Evolutionary conservation across 53 echinoderm and acorn worm species (phyloP), one percentile per base, ranked within the genome.

Genomic region (Stichopus horrens): DNA sequence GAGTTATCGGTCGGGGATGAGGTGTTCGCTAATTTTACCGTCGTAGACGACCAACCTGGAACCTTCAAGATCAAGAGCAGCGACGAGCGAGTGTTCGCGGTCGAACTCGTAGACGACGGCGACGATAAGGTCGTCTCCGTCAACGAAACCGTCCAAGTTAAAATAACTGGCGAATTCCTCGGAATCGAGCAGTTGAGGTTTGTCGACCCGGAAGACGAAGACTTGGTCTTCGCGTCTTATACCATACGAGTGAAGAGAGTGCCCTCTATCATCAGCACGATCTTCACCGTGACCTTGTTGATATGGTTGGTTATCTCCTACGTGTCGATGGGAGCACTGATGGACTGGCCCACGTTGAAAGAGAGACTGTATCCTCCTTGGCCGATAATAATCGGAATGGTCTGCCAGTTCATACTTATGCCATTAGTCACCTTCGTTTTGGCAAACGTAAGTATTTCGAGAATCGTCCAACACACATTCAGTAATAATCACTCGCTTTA

Each of bases 341-440:
- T 95, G 83, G 92, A 95, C 21, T 75, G 91, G 53, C 79, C 88
- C 13, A 89, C 57, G 4, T 78, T 96, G 55, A 90, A 89, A 80
- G 23, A 86, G 63, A 89, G 89, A 53, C 76, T 96, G 21, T 79
- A 76, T 16, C 92, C 93, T 19, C 96, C 96, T 4, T 94, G 90
- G 92, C 89, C 86, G 14, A 73, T 96, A 59, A 77, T 93, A 73
- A 92, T 96, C 65, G 96, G 96, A 19, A 90, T 94, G 89, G 86
- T 95, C 67, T 95, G 95, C 53, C 96, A 96, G 83, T 96, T 96
- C 23, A 86, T 96, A 88, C 51, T 96, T 76, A 96, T 96, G 95
- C 96, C 96, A 4, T 89, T 92, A 4, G 86, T 96, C 67, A 91
- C 96, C 11, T 96, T 79, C 77, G 71, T 82, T n/a, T 58, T 96